These are phyloP conservation scores for Pituophis catenifer DNA, from an alignment of 2,113 vertebrate species.

Conservation along the genomic window DNA sequence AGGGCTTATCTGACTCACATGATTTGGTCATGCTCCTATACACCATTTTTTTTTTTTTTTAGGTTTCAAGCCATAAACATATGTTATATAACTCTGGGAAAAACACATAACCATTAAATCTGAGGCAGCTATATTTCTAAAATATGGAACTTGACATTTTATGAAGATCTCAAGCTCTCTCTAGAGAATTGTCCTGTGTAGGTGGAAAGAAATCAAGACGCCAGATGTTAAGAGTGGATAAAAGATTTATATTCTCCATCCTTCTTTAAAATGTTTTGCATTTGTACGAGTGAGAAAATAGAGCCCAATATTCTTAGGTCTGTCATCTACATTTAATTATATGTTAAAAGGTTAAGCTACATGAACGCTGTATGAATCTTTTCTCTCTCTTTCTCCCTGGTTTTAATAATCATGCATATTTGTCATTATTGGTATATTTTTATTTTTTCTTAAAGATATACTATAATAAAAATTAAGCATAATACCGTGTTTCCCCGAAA, in stretches of 20 bases:
- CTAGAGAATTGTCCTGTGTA: not conserved
- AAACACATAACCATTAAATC: not conserved
- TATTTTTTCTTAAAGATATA: not conserved
- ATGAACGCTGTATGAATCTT: not conserved
- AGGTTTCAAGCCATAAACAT: not conserved
- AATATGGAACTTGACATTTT: not conserved
- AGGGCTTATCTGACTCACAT: not conserved
- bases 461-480: no score
- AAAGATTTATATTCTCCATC: not conserved
- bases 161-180: not conserved
- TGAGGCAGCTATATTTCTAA: not conserved
- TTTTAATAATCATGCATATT: not conserved
- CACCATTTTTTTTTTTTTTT: not conserved
- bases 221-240: not conserved
- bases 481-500: no score
- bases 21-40: not conserved
- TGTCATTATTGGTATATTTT: not conserved
- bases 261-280: not conserved
- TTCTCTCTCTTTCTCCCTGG: not conserved
- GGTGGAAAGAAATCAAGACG: not conserved
- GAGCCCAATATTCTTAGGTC: not conserved
- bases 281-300: not conserved
- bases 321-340: not conserved
- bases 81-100: not conserved
- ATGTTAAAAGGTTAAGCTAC: not conserved